These are phyloP conservation scores for Drosophila obscura DNA, from an alignment of 1,140 invertebrate species.

Conservation along the genomic window DNA sequence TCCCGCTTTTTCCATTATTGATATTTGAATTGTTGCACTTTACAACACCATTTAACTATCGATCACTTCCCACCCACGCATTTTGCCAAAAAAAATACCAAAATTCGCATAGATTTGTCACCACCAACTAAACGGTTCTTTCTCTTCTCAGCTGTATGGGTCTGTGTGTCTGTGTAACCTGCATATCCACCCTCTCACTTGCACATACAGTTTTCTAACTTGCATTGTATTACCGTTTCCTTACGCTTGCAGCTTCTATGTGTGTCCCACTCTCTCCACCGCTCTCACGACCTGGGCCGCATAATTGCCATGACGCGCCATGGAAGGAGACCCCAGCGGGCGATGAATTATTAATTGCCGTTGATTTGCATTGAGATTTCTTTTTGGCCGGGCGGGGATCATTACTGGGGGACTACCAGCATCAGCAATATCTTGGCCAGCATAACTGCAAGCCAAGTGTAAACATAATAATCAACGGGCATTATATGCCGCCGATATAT, in stretches of 20 bases:
- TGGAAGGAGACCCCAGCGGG: conserved; percentile 64
- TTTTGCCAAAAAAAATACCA: too few species aligned
- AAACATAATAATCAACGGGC: conserved; percentile 78
- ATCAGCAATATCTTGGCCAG: conserved; percentile 35
- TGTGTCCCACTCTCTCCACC: conserved; percentile 2
- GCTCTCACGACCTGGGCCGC: conserved; percentile 11
- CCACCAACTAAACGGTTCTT: background rate
- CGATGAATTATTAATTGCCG: conserved; percentile 80
- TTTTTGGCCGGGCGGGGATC: conserved; percentile 46
- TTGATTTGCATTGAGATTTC: conserved; percentile 81
- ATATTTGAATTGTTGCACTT: background rate
- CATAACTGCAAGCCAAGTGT: conserved; percentile 54
- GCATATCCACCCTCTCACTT: conserved; percentile 29
- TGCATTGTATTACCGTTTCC: conserved; percentile 20
- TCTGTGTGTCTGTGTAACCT: background rate
- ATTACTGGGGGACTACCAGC: conserved; percentile 50
- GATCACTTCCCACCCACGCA: too few species aligned
- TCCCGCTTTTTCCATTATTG: too few species aligned
- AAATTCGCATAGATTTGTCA: background rate
- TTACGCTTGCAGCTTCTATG: conserved; percentile 10
- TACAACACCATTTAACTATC: too few species aligned
- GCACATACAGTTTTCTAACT: conserved; percentile 21
- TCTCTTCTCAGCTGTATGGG: too few species aligned
- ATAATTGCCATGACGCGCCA: conserved; percentile 68
- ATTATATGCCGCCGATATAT: conserved; percentile 66